Evolutionary conservation across 2,797 vertebrate species (phyloP).

Genomic region (Melopsittacus undulatus): DNA sequence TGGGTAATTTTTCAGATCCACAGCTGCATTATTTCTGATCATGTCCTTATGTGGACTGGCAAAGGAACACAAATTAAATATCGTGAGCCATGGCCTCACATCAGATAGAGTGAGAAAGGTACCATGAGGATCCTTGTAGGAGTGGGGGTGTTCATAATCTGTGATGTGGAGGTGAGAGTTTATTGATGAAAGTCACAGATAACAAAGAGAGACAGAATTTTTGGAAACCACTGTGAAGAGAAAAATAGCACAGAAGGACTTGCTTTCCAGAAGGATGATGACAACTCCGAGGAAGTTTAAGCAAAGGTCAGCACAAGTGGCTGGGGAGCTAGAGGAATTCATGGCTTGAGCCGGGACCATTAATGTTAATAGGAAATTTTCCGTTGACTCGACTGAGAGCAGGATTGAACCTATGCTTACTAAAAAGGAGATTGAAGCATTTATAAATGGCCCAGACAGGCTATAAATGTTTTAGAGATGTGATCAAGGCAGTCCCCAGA

Average conservation of each 20-base stretch:
- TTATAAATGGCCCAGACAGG: constrained; percentile 56
- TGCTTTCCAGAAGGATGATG: constrained; percentile 44
- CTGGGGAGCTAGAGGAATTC: constrained; percentile 66
- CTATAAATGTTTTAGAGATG: constrained; percentile 38
- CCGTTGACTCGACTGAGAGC: not conserved
- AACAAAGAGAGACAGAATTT: not conserved
- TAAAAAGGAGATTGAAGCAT: constrained; percentile 30
- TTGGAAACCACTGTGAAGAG: constrained; percentile 5
- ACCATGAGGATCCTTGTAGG: not conserved
- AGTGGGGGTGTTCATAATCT: not conserved
- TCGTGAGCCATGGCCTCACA: not conserved
- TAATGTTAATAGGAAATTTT: constrained; percentile 60
- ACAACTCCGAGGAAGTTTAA: constrained; percentile 58
- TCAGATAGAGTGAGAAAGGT: not conserved
- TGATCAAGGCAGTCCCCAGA: constrained; percentile 8
- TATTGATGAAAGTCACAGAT: not conserved
- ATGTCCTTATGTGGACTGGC: not conserved
- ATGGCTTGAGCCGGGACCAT: constrained; percentile 53
- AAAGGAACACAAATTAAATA: not conserved
- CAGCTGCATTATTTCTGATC: not conserved
- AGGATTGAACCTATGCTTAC: constrained; percentile 19
- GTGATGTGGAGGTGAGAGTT: not conserved
- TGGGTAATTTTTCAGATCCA: not conserved
- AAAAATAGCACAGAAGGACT: constrained; percentile 18
- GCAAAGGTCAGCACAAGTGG: constrained; percentile 60